Percentiles rank a stretch among this genome's conserved stretches.
Evolutionary conservation across 1,140 invertebrate species (phyloP).

Genomic region (Popillia japonica): DNA sequence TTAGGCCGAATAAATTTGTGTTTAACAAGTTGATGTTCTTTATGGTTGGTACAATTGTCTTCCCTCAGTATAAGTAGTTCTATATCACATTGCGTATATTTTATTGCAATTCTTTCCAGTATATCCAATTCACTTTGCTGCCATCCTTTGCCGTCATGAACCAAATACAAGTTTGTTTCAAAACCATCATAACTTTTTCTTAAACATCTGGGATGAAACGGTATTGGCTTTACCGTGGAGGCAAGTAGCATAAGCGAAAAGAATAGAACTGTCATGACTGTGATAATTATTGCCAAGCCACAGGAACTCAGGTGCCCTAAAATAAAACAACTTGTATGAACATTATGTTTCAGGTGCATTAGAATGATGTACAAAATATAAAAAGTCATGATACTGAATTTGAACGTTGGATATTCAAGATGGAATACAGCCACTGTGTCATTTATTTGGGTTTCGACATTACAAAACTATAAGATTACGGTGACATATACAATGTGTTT

Average conservation of each 20-base stretch:
- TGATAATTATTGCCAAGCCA: conserved; percentile 50
- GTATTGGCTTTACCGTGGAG: conserved; percentile 42
- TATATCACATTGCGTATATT: conserved; percentile 39
- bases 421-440: not conserved
- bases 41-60: not conserved
- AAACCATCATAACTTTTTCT: not conserved
- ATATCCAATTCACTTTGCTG: conserved; percentile 46
- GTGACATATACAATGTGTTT: no score
- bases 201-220: conserved; percentile 36
- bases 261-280: conserved; percentile 47
- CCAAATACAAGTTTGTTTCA: conserved; percentile 45
- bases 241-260: conserved; percentile 50
- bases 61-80: conserved; percentile 36
- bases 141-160: conserved; percentile 49
- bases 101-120: conserved; percentile 48
- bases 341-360: no score
- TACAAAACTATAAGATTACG: no score
- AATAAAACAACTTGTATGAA: conserved; percentile 42
- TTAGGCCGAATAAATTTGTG: conserved; percentile 15
- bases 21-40: not conserved
- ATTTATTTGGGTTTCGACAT: not conserved
- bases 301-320: conserved; percentile 53
- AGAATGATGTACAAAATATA: no score
- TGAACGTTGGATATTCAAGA: not conserved
- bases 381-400: no score